A percentile compares a stretch with the other conserved stretches of the same genome.
Conservation (phyloP, 2,113 vertebrate genomes). For the Stigmatopora nigra region DNA sequence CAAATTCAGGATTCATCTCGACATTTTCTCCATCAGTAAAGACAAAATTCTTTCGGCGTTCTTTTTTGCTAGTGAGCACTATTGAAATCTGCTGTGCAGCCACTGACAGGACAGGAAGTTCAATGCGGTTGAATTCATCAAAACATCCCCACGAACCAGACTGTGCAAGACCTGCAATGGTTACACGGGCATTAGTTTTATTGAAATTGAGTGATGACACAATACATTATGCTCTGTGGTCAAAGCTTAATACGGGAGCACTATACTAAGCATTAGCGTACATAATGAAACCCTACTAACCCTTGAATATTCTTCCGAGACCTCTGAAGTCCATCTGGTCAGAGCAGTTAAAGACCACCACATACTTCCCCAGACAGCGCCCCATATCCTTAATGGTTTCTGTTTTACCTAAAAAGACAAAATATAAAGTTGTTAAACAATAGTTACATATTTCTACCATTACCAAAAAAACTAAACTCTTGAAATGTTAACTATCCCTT, state of each 20-base stretch:
- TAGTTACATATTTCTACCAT: neutral
- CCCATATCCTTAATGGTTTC: conserved; percentile 97
- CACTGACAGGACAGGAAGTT: conserved; percentile 91
- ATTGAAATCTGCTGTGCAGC: conserved; percentile 95
- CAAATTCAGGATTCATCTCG: conserved; percentile 94
- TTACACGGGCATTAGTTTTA: neutral
- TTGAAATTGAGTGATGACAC: neutral
- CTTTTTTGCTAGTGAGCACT: conserved; percentile 90
- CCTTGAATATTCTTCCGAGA: conserved; percentile 95
- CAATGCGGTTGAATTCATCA: conserved; percentile 95
- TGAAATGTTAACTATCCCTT: neutral
- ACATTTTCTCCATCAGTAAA: conserved; percentile 93
- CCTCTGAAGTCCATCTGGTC: conserved; percentile 99
- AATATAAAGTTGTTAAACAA: conserved; percentile 7
- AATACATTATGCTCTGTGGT: neutral
- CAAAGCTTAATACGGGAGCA: neutral
- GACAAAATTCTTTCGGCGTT: conserved; percentile 79
- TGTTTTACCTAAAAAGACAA: conserved; percentile 76
- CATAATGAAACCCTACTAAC: conserved; percentile 37
- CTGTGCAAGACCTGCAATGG: conserved; percentile 82
- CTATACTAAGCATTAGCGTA: neutral
- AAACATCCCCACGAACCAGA: conserved; percentile 99
- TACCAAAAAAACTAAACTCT: neutral
- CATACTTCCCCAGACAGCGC: conserved; percentile 90
- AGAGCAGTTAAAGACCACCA: conserved; percentile 97